A percentile compares a stretch with the other conserved stretches of the same genome.
phyloP scores from a whole-genome alignment of 2,888 invertebrate genomes.

The Psylliodes chrysocephalus region DNA sequence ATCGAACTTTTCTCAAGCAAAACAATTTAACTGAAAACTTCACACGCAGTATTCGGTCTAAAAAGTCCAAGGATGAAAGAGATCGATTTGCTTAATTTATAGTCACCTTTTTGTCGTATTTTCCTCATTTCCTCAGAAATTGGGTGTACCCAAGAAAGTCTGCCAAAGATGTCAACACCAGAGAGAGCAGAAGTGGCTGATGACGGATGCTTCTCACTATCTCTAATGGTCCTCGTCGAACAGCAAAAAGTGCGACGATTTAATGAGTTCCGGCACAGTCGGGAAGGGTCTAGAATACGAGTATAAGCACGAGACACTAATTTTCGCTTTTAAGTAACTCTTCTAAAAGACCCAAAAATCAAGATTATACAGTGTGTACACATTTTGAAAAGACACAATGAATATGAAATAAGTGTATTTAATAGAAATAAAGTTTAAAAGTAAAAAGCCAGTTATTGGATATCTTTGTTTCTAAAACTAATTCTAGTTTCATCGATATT shows the following conservation, averaged over 20 bases:
- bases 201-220: constrained; percentile 38
- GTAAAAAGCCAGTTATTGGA: too few relatives aligned
- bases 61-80: not conserved
- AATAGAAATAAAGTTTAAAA: too few relatives aligned
- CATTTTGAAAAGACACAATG: too few relatives aligned
- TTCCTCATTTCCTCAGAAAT: constrained; percentile 30
- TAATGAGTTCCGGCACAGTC: constrained; percentile 11
- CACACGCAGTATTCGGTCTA: too few relatives aligned
- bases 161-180: constrained; percentile 25
- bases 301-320: not conserved
- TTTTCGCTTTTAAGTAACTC: too few relatives aligned
- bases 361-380: too few relatives aligned
- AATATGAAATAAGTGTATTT: too few relatives aligned
- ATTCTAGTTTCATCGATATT: too few relatives aligned
- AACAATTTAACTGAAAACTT: constrained; percentile 11
- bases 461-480: too few relatives aligned
- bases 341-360: too few relatives aligned
- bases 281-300: not conserved
- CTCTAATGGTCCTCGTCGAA: constrained; percentile 36
- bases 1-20: not conserved
- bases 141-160: constrained; percentile 13
- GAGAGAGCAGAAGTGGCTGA: constrained; percentile 29
- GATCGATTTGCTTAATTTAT: constrained; percentile 31
- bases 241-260: constrained; percentile 34
- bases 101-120: constrained; percentile 15